Conservation (phyloP, 2,797 vertebrate species). For the Diplodus puntazzo region DNA sequence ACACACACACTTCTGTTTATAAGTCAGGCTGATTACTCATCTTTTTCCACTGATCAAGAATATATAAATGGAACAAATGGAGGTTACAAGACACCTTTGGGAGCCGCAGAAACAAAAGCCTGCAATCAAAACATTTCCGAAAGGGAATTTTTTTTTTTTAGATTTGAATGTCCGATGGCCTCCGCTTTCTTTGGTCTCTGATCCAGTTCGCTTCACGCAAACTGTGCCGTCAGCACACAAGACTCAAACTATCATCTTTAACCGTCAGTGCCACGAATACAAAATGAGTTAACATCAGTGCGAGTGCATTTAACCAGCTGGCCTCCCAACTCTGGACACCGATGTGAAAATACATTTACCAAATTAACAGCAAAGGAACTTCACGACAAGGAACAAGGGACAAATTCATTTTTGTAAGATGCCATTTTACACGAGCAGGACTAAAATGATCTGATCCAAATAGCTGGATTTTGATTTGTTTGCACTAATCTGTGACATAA, state of each 20-base stretch:
- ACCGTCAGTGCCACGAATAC: neutral
- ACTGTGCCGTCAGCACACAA: neutral
- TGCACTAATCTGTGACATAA: too few relatives aligned
- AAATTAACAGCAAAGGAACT: neutral
- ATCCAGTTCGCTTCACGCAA: slow-evolving; percentile 13
- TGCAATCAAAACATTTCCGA: slow-evolving; percentile 17
- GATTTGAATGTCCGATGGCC: neutral
- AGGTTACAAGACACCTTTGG: neutral
- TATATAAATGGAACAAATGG: neutral
- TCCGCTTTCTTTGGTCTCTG: slow-evolving; percentile 14
- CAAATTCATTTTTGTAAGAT: neutral
- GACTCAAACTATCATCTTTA: neutral
- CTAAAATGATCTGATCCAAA: neutral
- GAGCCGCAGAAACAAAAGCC: slow-evolving; percentile 37
- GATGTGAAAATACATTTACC: neutral
- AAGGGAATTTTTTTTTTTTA: neutral
- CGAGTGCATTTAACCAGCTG: neutral
- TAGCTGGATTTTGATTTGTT: too few relatives aligned
- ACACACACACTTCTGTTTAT: too few relatives aligned
- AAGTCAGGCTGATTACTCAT: neutral
- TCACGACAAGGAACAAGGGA: neutral
- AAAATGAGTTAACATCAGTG: neutral
- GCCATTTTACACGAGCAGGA: neutral
- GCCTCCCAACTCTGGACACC: neutral
- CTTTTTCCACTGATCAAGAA: neutral